These are phyloP conservation scores for Cryptus armator DNA, from an alignment of 2,888 invertebrate genomes.

Conservation along the genomic window DNA sequence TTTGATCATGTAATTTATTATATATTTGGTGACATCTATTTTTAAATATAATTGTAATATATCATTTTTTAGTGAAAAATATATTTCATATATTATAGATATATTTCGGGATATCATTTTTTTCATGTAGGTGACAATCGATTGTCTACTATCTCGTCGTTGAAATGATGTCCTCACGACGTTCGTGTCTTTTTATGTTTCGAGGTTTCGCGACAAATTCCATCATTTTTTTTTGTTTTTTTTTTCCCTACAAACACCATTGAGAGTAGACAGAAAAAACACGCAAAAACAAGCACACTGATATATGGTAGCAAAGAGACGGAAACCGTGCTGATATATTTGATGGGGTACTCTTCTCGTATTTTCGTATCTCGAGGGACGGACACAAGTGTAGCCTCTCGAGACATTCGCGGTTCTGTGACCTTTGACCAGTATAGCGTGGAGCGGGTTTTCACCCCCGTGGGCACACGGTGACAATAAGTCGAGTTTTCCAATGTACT, in stretches of 20 bases:
- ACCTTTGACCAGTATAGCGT: constrained; percentile 60
- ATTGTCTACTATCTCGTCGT: not conserved
- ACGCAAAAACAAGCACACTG: constrained; percentile 26
- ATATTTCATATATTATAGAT: too few species aligned
- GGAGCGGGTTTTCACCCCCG: constrained; percentile 40
- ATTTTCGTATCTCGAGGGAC: constrained; percentile 44
- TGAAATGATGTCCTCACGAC: not conserved
- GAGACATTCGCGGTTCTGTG: constrained; percentile 62
- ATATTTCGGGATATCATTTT: too few species aligned
- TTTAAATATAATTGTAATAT: too few species aligned
- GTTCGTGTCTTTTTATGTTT: not conserved
- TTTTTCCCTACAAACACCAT: not conserved
- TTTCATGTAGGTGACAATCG: too few species aligned
- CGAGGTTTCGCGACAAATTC: not conserved
- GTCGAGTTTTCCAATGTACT: constrained; percentile 66
- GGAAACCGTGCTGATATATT: constrained; percentile 52
- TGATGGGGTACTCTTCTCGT: constrained; percentile 47
- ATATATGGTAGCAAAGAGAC: constrained; percentile 16
- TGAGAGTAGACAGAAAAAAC: constrained; percentile 44
- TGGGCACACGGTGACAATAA: constrained; percentile 58
- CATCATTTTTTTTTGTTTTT: not conserved
- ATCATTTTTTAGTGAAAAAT: too few species aligned
- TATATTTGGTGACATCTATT: too few species aligned
- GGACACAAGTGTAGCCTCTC: constrained; percentile 63
- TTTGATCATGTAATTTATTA: too few species aligned